A percentile compares a stretch with the other conserved stretches of the same genome.
Conservation (phyloP, 2,888 invertebrate species). For the Diloba caeruleocephala region DNA sequence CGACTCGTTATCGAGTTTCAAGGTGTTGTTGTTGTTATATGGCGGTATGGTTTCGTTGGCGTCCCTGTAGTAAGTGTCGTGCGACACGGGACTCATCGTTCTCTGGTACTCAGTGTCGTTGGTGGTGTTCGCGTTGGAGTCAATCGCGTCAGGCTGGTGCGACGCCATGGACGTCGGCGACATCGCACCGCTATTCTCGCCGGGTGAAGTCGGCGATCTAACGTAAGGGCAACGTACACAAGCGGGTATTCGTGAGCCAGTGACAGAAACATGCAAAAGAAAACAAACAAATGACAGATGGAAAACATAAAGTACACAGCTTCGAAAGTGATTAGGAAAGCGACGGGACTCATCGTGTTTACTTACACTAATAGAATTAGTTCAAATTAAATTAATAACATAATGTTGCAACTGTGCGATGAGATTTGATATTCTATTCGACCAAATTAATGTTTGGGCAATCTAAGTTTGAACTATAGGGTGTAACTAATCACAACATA, state of each 20-base stretch:
- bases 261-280: slow-evolving; percentile 87
- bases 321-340: slow-evolving; percentile 74
- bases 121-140: slow-evolving; percentile 73
- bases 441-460: slow-evolving; percentile 47
- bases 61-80: slow-evolving; percentile 90
- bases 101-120: slow-evolving; percentile 75
- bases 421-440: slow-evolving; percentile 52
- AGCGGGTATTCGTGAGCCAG: slow-evolving; percentile 87
- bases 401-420: slow-evolving; percentile 66
- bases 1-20: slow-evolving; percentile 85
- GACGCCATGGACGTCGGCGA: slow-evolving; percentile 80
- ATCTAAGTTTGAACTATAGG: slow-evolving; percentile 59
- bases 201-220: slow-evolving; percentile 85
- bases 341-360: slow-evolving; percentile 64
- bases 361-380: slow-evolving; percentile 58
- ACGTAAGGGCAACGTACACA: slow-evolving; percentile 79
- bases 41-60: slow-evolving; percentile 67
- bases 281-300: slow-evolving; percentile 78
- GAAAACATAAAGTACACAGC: slow-evolving; percentile 68
- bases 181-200: slow-evolving; percentile 82
- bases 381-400: slow-evolving; percentile 63
- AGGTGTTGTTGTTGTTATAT: slow-evolving; percentile 85
- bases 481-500: slow-evolving; percentile 72
- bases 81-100: slow-evolving; percentile 81
- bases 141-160: slow-evolving; percentile 69